phyloP scores from a whole-genome alignment of 1,140 invertebrate species.

The Arctopsyche grandis region DNA sequence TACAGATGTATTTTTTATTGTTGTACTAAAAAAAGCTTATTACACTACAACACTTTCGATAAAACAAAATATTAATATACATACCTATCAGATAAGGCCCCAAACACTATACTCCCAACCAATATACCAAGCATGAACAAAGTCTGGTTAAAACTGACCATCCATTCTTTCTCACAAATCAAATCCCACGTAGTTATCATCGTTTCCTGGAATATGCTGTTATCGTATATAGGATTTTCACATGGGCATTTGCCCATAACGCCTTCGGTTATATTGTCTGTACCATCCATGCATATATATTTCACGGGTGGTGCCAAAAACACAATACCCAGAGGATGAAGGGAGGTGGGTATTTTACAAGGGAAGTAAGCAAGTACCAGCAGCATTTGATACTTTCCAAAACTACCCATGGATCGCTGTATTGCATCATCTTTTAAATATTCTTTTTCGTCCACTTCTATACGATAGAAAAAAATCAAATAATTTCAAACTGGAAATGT shows the following conservation, averaged over 20 bases:
- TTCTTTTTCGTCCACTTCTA: not conserved
- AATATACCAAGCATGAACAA: constrained; percentile 67
- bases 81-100: constrained; percentile 65
- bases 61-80: constrained; percentile 45
- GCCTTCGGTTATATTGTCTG: not conserved
- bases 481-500: too few species aligned
- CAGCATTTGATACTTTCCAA: constrained; percentile 41
- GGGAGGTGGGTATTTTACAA: constrained; percentile 69
- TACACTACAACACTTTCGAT: too few species aligned
- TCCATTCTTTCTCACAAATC: constrained; percentile 62
- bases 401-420: constrained; percentile 37
- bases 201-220: constrained; percentile 60
- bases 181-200: constrained; percentile 67
- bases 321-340: constrained; percentile 73
- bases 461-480: too few species aligned
- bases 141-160: constrained; percentile 66
- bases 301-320: constrained; percentile 73
- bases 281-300: constrained; percentile 66
- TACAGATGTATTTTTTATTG: too few species aligned
- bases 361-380: constrained; percentile 33
- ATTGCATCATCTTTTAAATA: constrained; percentile 35
- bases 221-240: constrained; percentile 62
- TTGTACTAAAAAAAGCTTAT: too few species aligned
- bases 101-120: constrained; percentile 65
- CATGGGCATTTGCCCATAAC: constrained; percentile 62